Conservation (phyloP, 1,140 invertebrate genomes). For the Paralvinella palmiformis region DNA sequence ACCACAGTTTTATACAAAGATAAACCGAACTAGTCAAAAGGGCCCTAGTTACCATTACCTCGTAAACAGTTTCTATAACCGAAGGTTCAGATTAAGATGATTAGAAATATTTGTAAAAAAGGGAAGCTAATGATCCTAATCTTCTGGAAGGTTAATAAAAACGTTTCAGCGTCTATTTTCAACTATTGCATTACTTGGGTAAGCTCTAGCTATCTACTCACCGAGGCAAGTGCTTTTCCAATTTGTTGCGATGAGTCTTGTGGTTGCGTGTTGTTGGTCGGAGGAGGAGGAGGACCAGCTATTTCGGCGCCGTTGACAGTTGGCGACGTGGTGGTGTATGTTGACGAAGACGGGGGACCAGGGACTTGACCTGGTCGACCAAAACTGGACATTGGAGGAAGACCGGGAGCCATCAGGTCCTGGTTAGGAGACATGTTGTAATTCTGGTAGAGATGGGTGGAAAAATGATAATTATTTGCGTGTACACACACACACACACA, state of each 20-base stretch:
- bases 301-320: constrained; percentile 43
- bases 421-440: constrained; percentile 56
- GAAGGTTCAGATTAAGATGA: too few relatives aligned
- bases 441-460: constrained; percentile 53
- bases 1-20: too few relatives aligned
- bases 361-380: constrained; percentile 53
- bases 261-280: constrained; percentile 41
- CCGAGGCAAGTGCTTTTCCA: constrained; percentile 75
- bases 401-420: constrained; percentile 57
- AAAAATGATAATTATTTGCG: too few relatives aligned
- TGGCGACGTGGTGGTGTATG: constrained; percentile 32
- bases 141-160: too few relatives aligned
- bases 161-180: too few relatives aligned
- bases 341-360: constrained; percentile 37
- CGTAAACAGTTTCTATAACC: too few relatives aligned
- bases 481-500: not conserved
- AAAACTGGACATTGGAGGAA: constrained; percentile 92
- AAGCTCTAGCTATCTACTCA: constrained; percentile 54
- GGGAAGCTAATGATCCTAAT: too few relatives aligned
- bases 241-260: constrained; percentile 58
- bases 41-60: too few relatives aligned
- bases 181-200: too few relatives aligned
- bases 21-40: too few relatives aligned
- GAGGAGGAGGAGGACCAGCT: constrained; percentile 45
- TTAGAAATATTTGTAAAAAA: too few relatives aligned